Percentiles rank a stretch among this genome's conserved stretches.
Conservation (phyloP, 1,140 invertebrate species). For the Campoletis sonorensis region DNA sequence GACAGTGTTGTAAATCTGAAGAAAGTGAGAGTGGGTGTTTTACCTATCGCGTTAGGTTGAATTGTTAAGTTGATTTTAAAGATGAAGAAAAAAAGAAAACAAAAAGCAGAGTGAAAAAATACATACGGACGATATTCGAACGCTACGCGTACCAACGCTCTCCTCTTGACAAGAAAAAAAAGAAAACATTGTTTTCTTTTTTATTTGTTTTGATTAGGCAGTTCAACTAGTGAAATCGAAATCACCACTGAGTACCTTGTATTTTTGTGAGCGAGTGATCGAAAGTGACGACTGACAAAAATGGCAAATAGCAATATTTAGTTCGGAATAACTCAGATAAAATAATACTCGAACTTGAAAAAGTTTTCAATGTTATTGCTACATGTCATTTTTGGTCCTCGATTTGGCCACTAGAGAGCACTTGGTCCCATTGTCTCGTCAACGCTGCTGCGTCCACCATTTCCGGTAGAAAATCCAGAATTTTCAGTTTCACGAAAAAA, state of each 20-base stretch:
- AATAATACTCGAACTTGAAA: conserved; percentile 12
- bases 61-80: conserved; percentile 46
- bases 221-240: no score
- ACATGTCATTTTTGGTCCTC: no score
- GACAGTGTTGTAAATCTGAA: conserved; percentile 71
- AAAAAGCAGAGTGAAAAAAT: conserved; percentile 2
- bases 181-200: no score
- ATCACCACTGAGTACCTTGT: no score
- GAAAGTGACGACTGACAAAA: background rate
- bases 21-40: conserved; percentile 51
- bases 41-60: conserved; percentile 59
- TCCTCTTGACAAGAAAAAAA: background rate
- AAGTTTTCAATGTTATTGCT: background rate
- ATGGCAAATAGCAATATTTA: background rate
- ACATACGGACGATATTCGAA: conserved; percentile 55
- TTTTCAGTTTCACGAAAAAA: conserved; percentile 4
- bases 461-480: no score
- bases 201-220: no score
- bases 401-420: no score
- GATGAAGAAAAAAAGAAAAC: background rate
- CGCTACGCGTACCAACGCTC: conserved; percentile 55
- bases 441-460: no score
- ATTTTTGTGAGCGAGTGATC: no score
- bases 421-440: no score
- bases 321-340: conserved; percentile 9